Evolutionary conservation across 2,797 vertebrate genomes (phyloP), one percentile per base, ranked within the genome.

Genomic region (Psittacula echo): DNA sequence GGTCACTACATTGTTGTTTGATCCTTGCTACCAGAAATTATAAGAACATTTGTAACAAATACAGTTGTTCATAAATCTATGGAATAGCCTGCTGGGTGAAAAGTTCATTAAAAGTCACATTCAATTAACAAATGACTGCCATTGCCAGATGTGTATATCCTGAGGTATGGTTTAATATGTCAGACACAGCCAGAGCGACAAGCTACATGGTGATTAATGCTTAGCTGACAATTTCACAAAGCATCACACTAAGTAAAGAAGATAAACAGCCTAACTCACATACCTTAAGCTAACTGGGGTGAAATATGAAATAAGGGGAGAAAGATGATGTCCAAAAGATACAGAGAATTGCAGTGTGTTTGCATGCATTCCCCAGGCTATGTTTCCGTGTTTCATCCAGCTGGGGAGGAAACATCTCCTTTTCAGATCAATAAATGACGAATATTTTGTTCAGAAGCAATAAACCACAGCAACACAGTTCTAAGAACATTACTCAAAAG

Each of bases 41-140:
- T 68, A 90, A 48, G 79, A 92, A 13, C 10, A 48, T 15, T 92
- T 81, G 39, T 74, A 70, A 82, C 30, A 92, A 89, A 83, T 74
- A 22, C 19, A 65, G 66, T 65, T 89, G 88, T 74, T 89, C 37
- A 70, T 70, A 79, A 93, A 82, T 51, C 39, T 54, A 45, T 50
- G 54, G 84, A 53, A 78, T 47, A 90, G 84, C 45, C 54, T 93
- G 19, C 37, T 90, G 56, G 70, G 85, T 81, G 75, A 87, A 96
- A 89, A 93, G 70, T 92, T 95, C 89, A 86, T 90, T 81, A 87
- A 71, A 96, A 96, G 92, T 94, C 93, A 87, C 84, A 91, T 81
- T 93, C 87, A 80, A 90, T 95, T 96, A 94, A 87, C 67, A 90
- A 96, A 47, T 80, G 15, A 79, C 75, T 91, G 83, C 82, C 85